phyloP scores from a whole-genome alignment of 2,797 vertebrate species.

The Thalassophryne amazonica region DNA sequence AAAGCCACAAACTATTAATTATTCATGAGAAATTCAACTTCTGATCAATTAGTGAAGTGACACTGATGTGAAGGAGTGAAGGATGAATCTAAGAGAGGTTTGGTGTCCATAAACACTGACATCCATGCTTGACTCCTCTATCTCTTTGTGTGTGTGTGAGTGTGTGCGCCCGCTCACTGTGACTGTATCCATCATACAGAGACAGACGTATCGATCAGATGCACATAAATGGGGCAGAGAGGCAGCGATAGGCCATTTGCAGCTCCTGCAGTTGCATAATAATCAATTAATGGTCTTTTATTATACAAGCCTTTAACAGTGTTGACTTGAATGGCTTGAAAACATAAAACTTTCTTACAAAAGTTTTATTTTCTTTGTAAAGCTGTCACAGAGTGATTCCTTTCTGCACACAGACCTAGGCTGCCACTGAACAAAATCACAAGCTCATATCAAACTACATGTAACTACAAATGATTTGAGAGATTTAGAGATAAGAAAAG shows the following conservation, averaged over 20 bases:
- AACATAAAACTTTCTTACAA: constrained; percentile 27
- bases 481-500: too few relatives aligned
- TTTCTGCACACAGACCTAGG: too few relatives aligned
- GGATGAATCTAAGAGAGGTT: constrained; percentile 48
- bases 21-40: constrained; percentile 73
- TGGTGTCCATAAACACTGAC: constrained; percentile 42
- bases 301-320: constrained; percentile 45
- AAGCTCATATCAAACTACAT: too few relatives aligned
- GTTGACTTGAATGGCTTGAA: constrained; percentile 15
- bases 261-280: constrained; percentile 48
- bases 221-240: constrained; percentile 49
- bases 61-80: constrained; percentile 56
- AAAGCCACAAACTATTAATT: constrained; percentile 60
- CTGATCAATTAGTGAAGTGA: constrained; percentile 64
- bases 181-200: constrained; percentile 54
- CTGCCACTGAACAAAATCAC: too few relatives aligned
- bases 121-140: too few relatives aligned
- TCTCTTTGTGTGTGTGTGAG: background rate
- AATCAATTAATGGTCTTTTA: constrained; percentile 73
- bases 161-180: background rate
- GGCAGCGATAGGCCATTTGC: constrained; percentile 51
- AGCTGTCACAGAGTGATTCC: too few relatives aligned
- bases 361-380: too few relatives aligned
- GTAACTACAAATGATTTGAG: too few relatives aligned
- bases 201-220: constrained; percentile 74